Evolutionary conservation across 2,113 vertebrate genomes (phyloP), one percentile per base, ranked within the genome.

Genomic region (Ranitomeya variabilis): DNA sequence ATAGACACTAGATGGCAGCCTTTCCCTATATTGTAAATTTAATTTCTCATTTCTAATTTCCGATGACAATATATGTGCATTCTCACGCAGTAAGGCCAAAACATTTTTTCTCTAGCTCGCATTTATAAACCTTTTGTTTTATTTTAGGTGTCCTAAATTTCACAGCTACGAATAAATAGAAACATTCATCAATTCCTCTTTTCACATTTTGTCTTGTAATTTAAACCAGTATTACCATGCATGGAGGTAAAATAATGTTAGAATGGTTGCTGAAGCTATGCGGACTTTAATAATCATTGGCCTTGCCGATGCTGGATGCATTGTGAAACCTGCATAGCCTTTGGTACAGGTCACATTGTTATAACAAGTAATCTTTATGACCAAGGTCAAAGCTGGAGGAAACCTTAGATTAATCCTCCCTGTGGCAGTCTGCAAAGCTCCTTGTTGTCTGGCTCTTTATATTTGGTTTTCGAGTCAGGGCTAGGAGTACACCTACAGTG

Each of bases 361-460:
- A 57, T 77, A 89, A 85, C 81, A 87, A 71, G 77, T 79, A 89
- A 85, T 85, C 71, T 89, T 79, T 89, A 55, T 85, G 82, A 85
- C 87, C 87, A 89, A 89, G 87, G 87, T 89, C 82, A 85, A 37
- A 69, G 87, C 82, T 67, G 23, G 26, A 23, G 67, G 51, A 89
- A 85, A 71, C 60, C 87, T 85, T 85, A 45, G 52, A 89, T 85
- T 78, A 84, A 89, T 89, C 64, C 59, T 82, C 81, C 81, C 82
- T 19, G 13, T 78, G 74, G 87, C 82, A 55, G 31, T 77, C 57
- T 64, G 74, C 71, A 83, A 31, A 89, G 60, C 59, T 84, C 21
- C 26, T 31, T 62, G 62, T 31, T 11, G 74, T 37, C 83, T 85
- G 51, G 81, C 73, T 12, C 52, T 52, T 51, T 77, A 83, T 37